A percentile compares a stretch with the other conserved stretches of the same genome.
These are phyloP conservation scores for Rhadina sibilatrix DNA, from an alignment of 2,113 vertebrate genomes.

Conservation along the genomic window DNA sequence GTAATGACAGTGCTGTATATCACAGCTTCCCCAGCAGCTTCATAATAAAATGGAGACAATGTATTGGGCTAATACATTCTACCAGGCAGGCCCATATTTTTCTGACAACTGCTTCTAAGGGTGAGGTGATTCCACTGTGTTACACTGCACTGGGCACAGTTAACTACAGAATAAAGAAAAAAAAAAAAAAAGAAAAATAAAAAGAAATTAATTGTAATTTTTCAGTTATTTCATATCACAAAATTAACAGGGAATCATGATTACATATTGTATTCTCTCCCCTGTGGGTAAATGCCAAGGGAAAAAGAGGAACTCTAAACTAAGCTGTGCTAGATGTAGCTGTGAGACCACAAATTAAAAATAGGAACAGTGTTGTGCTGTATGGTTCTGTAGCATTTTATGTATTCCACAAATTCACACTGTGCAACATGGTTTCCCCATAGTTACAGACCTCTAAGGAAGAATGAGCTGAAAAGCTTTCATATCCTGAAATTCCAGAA, in stretches of 20 bases:
- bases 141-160: conserved; percentile 80
- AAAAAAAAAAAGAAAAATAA: background rate
- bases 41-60: conserved; percentile 86
- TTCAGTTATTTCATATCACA: background rate
- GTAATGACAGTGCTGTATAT: conserved; percentile 91
- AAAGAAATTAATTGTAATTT: background rate
- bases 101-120: conserved; percentile 86
- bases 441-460: background rate
- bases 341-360: background rate
- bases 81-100: conserved; percentile 81
- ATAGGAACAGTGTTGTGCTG: no score
- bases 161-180: conserved; percentile 47
- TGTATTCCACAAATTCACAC: background rate
- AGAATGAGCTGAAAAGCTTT: background rate
- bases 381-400: no score
- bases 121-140: conserved; percentile 78
- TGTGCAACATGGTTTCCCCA: background rate
- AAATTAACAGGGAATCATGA: background rate
- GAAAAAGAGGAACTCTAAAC: background rate
- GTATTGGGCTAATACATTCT: conserved; percentile 91
- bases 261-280: background rate
- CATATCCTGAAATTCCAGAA: background rate
- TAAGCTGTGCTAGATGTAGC: background rate
- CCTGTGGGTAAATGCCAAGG: background rate
- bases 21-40: conserved; percentile 83